Evolutionary conservation across 2,888 invertebrate genomes (phyloP), one percentile per base, ranked within the genome.

Genomic region (Latrodectus hesperus): DNA sequence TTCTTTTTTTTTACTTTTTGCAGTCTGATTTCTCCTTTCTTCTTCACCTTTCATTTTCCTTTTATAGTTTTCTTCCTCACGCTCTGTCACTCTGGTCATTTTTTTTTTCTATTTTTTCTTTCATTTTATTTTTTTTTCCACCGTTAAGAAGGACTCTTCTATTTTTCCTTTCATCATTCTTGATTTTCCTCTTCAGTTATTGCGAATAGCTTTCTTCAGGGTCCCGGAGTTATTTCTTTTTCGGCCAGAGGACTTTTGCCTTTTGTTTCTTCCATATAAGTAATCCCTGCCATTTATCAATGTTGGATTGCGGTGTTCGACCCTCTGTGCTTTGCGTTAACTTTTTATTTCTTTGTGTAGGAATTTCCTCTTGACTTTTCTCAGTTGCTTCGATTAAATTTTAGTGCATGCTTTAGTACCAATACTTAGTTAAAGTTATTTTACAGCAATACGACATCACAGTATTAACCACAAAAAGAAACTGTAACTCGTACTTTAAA

Each of bases 161-260:
- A 77, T 76, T 71, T 77, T 81, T 80, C 81, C 86, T 87, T 87
- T 87, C 86, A 87, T 87, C 86, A 87, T 87, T 87, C 86, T 87
- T 87, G 86, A 87, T 87, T 87, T 87, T 87, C 81, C 86, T 71
- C 86, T 87, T 87, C 86, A 87, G 86, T 87, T 81, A 87, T 80
- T 87, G 80, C 81, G 86, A 87, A 87, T 87, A 87, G 86, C 81
- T 87, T 87, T 81, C 86, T 72, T 87, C 86, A 4, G 76, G 77
- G 81, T 80, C 71, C 70, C 26, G 86, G 86, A 81, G 81, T 87
- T 87, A 87, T 84, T 78, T 87, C 80, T 81, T 75, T 76, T 73
- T 79, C 65, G 80, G 77, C 71, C 65, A 84, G 71, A 65, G 84
- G 72, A 75, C 81, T 52, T 65, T 70, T 72, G 64, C 76, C 72